Evolutionary conservation across 2,888 invertebrate species (phyloP).

Genomic region (Dioctria rufipes): DNA sequence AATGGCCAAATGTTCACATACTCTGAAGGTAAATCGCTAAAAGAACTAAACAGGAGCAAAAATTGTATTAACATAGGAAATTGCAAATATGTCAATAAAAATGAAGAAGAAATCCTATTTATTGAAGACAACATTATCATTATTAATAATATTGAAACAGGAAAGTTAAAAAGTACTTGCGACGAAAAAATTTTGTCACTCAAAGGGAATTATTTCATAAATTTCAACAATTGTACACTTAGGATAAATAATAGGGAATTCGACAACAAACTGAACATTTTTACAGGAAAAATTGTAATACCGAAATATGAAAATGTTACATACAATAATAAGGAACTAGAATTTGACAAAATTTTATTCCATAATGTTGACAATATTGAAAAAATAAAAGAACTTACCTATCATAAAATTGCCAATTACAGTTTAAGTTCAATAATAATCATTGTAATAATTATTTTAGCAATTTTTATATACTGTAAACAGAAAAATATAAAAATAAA

Average conservation of each 20-base stretch:
- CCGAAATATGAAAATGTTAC: conserved; percentile 10
- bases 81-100: not conserved
- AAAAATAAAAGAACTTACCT: not conserved
- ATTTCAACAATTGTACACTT: conserved; percentile 35
- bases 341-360: conserved; percentile 11
- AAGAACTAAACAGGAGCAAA: conserved; percentile 13
- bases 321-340: conserved; percentile 20
- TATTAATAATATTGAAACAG: conserved; percentile 7
- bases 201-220: conserved; percentile 34
- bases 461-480: not conserved
- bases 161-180: not conserved
- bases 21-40: conserved; percentile 22
- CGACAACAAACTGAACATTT: conserved; percentile 14
- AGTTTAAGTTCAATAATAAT: conserved; percentile 5
- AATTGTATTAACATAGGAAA: conserved; percentile 7
- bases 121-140: conserved; percentile 23
- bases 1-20: conserved; percentile 15
- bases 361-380: conserved; percentile 25
- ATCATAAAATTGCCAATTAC: conserved; percentile 28
- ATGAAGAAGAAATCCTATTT: conserved; percentile 12
- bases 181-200: conserved; percentile 28
- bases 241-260: conserved; percentile 21
- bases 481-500: not conserved
- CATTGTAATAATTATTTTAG: conserved; percentile 2
- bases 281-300: conserved; percentile 22